A percentile compares a stretch with the other conserved stretches of the same genome.
Conservation (phyloP, 2,888 invertebrate species). For the Vesta saturnalis region DNA sequence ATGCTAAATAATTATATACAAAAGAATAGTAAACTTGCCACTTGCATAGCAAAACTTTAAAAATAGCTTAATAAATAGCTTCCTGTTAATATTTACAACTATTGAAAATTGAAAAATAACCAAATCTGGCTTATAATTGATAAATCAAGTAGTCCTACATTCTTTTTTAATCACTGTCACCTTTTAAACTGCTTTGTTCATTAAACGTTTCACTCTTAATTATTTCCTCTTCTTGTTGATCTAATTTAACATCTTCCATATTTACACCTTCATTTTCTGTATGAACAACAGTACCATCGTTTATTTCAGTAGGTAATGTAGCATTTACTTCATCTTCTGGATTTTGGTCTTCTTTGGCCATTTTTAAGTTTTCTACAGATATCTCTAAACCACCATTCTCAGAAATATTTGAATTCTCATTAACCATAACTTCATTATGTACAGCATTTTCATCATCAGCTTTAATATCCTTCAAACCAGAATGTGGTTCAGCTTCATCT, state of each 20-base stretch:
- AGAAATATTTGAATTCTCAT: conserved; percentile 16
- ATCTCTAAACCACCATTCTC: conserved; percentile 1
- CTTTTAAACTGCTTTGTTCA: neutral
- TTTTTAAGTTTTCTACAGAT: neutral
- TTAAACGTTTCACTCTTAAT: neutral
- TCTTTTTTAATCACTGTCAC: neutral
- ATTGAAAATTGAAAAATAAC: too few relatives aligned
- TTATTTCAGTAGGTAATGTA: neutral
- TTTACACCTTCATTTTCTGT: neutral
- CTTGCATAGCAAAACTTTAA: too few relatives aligned
- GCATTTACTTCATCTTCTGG: neutral
- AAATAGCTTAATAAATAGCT: too few relatives aligned
- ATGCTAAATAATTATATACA: too few relatives aligned
- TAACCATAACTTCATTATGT: conserved; percentile 5
- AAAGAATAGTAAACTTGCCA: too few relatives aligned
- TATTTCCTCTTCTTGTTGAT: neutral
- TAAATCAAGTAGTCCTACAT: too few relatives aligned
- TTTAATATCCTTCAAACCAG: conserved; percentile 8
- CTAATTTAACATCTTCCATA: neutral
- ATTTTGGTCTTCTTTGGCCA: neutral
- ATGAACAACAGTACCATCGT: neutral
- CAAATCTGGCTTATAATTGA: too few relatives aligned
- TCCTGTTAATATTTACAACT: too few relatives aligned
- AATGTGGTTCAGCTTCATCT: conserved; percentile 38
- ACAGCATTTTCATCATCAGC: neutral